These are phyloP conservation scores for Rosalia funebris DNA, from an alignment of 2,888 invertebrate genomes.

Conservation along the genomic window DNA sequence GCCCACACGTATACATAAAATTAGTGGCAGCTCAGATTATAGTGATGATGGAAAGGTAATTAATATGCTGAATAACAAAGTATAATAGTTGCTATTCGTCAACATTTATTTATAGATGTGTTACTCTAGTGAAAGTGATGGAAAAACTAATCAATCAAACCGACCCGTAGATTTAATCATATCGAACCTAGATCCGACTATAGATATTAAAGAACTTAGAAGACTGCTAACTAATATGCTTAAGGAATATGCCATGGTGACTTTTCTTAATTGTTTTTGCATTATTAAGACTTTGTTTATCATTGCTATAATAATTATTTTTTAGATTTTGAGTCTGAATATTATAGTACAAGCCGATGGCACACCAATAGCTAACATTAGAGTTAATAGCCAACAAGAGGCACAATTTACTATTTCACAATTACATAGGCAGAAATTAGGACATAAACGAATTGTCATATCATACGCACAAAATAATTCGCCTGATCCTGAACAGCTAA, in stretches of 20 bases:
- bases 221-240: conserved; percentile 72
- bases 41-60: conserved; percentile 37
- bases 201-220: conserved; percentile 74
- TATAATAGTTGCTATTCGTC: not conserved
- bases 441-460: conserved; percentile 82
- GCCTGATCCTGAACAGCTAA: conserved; percentile 72
- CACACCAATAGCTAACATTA: conserved; percentile 75
- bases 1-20: conserved; percentile 40
- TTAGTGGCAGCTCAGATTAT: conserved; percentile 50
- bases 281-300: too few species aligned
- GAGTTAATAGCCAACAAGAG: conserved; percentile 73
- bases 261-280: too few species aligned
- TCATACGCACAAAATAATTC: conserved; percentile 74
- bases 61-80: not conserved
- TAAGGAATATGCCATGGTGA: conserved; percentile 73
- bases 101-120: conserved; percentile 26
- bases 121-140: conserved; percentile 33
- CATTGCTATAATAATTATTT: conserved; percentile 11
- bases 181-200: conserved; percentile 77
- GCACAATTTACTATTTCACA: conserved; percentile 82
- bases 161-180: conserved; percentile 68
- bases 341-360: conserved; percentile 74
- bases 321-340: conserved; percentile 70
- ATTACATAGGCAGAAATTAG: conserved; percentile 84
- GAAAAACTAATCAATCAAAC: conserved; percentile 32